phyloP scores from a whole-genome alignment of 2,113 vertebrate species.

The Riparia riparia region DNA sequence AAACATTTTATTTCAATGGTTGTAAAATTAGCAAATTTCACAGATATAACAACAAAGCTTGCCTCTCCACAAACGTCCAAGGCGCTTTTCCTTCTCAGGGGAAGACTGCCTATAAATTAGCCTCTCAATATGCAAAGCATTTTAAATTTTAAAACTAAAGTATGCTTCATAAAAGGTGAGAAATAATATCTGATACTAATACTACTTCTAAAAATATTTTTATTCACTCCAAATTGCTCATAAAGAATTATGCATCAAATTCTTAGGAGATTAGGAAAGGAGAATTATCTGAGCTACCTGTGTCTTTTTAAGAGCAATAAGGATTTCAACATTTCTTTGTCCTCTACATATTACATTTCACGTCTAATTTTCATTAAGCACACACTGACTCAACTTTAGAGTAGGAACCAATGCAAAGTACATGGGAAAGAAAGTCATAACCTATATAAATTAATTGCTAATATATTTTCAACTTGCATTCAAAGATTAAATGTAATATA shows the following conservation, averaged over 20 bases:
- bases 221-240: neutral
- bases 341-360: slow-evolving; percentile 55
- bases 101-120: slow-evolving; percentile 9
- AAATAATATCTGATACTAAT: neutral
- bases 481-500: slow-evolving; percentile 6
- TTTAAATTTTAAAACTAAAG: neutral
- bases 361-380: slow-evolving; percentile 52
- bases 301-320: slow-evolving; percentile 44
- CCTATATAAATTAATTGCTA: slow-evolving; percentile 9
- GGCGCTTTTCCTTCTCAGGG: neutral
- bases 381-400: slow-evolving; percentile 1
- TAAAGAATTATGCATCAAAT: neutral
- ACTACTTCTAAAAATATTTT: neutral
- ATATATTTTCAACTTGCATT: neutral
- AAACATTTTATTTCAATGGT: slow-evolving; percentile 73
- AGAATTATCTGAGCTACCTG: slow-evolving; percentile 34
- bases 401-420: neutral
- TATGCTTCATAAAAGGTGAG: neutral
- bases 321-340: slow-evolving; percentile 50
- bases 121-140: neutral
- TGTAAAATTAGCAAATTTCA: slow-evolving; percentile 56
- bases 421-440: neutral
- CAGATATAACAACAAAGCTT: slow-evolving; percentile 26
- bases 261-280: neutral
- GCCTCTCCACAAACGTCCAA: neutral